phyloP scores from a whole-genome alignment of 1,140 invertebrate species.

The Harpegnathos saltator region DNA sequence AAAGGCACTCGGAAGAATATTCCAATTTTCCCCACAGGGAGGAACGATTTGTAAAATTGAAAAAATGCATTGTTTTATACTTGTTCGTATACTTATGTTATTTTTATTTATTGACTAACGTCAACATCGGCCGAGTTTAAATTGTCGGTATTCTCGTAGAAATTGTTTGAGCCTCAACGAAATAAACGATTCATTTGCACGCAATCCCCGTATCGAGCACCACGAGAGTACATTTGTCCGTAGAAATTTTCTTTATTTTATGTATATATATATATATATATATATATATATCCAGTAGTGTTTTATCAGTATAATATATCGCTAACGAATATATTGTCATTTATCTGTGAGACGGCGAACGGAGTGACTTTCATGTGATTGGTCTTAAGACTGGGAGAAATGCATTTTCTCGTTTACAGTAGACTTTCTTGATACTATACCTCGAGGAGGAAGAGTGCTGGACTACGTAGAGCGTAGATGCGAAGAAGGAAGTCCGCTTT shows the following conservation, averaged over 20 bases:
- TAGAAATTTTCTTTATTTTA: neutral
- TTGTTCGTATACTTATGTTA: too few species aligned
- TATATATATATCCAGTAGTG: slow-evolving; percentile 6
- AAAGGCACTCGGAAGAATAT: too few species aligned
- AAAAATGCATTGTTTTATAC: too few species aligned
- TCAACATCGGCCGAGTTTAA: too few species aligned
- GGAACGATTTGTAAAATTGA: too few species aligned
- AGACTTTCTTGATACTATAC: slow-evolving; percentile 65
- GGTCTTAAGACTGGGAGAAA: slow-evolving; percentile 71
- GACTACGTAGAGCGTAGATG: slow-evolving; percentile 57
- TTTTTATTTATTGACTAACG: too few species aligned
- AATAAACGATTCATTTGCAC: neutral
- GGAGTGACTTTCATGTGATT: slow-evolving; percentile 66
- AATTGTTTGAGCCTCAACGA: too few species aligned
- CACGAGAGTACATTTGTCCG: neutral
- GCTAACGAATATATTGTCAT: slow-evolving; percentile 9
- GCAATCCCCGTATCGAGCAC: slow-evolving; percentile 2
- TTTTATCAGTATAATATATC: slow-evolving; percentile 30
- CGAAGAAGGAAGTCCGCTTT: neutral
- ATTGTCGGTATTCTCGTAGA: too few species aligned
- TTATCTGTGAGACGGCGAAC: slow-evolving; percentile 20
- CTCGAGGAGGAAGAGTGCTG: slow-evolving; percentile 66
- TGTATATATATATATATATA: too few species aligned
- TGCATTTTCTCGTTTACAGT: slow-evolving; percentile 63
- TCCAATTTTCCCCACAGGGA: too few species aligned